Evolutionary conservation across 2,797 vertebrate genomes (phyloP).

Genomic region (Knipowitschia caucasica): DNA sequence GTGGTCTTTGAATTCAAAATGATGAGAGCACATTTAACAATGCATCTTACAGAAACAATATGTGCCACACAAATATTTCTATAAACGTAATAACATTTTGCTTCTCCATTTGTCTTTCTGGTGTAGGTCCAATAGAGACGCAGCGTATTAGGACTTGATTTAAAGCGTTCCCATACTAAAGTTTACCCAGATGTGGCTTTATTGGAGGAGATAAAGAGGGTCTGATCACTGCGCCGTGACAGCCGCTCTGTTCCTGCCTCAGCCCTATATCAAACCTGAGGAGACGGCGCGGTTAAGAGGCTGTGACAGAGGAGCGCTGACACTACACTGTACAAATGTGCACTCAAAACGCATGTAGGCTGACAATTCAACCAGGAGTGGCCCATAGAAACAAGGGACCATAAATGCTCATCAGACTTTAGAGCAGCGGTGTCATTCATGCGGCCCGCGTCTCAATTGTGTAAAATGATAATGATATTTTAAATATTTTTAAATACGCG

Average conservation of each 20-base stretch:
- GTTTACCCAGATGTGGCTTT: conserved; percentile 33
- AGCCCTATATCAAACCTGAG: conserved; percentile 23
- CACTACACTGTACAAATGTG: background rate
- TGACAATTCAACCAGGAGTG: background rate
- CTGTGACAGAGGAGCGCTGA: conserved; percentile 1
- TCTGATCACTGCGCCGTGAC: conserved; percentile 34
- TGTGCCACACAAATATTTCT: background rate
- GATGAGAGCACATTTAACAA: background rate
- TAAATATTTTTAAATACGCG: too few relatives aligned
- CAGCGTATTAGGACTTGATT: background rate
- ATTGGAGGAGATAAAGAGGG: conserved; percentile 34
- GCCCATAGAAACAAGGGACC: too few relatives aligned
- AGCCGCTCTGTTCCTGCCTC: conserved; percentile 21
- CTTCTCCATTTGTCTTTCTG: conserved; percentile 1
- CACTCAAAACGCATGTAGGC: background rate
- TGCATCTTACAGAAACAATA: background rate
- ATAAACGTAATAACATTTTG: background rate
- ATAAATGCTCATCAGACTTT: too few relatives aligned
- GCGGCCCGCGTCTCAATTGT: too few relatives aligned
- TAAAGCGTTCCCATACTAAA: conserved; percentile 16
- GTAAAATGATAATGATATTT: too few relatives aligned
- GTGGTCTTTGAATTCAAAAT: background rate
- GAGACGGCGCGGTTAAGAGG: background rate
- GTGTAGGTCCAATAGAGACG: conserved; percentile 1
- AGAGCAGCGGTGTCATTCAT: too few relatives aligned